Evolutionary conservation across 2,888 invertebrate species (phyloP).

Genomic region (Drosophila siamana): DNA sequence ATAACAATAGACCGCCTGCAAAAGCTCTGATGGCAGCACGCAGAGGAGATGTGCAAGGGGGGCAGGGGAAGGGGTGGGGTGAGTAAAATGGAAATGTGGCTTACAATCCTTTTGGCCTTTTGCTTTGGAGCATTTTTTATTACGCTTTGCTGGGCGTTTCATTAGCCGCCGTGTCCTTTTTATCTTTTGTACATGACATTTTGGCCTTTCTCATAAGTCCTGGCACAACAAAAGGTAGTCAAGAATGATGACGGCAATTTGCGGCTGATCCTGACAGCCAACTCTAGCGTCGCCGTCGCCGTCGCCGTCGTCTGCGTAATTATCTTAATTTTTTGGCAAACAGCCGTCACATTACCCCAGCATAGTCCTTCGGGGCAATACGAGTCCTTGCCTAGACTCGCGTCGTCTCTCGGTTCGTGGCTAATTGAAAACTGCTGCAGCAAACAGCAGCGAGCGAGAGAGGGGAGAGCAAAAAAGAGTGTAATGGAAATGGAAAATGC

Average conservation of each 20-base stretch:
- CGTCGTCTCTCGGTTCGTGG: conserved; percentile 14
- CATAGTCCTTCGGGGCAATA: conserved; percentile 12
- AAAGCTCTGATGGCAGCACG: conserved; percentile 27
- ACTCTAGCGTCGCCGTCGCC: conserved; percentile 10
- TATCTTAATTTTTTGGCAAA: conserved; percentile 66
- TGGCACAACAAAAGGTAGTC: conserved; percentile 72
- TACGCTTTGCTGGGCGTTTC: conserved; percentile 65
- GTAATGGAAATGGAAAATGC: conserved; percentile 3
- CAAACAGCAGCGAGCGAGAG: too few species aligned
- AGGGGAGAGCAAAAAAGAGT: too few species aligned
- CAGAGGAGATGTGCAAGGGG: too few species aligned
- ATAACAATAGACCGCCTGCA: conserved; percentile 44
- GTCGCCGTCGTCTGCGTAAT: conserved; percentile 37
- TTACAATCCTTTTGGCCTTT: conserved; percentile 61
- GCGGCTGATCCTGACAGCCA: conserved; percentile 73
- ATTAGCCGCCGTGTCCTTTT: conserved; percentile 76
- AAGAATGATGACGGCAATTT: conserved; percentile 79
- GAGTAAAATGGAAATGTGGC: conserved; percentile 53
- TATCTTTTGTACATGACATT: conserved; percentile 78
- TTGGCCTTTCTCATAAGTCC: conserved; percentile 78
- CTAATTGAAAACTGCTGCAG: conserved; percentile 26
- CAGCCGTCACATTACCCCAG: conserved; percentile 44
- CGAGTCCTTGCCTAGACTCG: conserved; percentile 34
- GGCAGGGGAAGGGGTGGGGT: background rate
- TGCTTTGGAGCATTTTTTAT: conserved; percentile 47